Evolutionary conservation across 2,797 vertebrate species (phyloP).

Genomic region (Sciurus carolinensis): DNA sequence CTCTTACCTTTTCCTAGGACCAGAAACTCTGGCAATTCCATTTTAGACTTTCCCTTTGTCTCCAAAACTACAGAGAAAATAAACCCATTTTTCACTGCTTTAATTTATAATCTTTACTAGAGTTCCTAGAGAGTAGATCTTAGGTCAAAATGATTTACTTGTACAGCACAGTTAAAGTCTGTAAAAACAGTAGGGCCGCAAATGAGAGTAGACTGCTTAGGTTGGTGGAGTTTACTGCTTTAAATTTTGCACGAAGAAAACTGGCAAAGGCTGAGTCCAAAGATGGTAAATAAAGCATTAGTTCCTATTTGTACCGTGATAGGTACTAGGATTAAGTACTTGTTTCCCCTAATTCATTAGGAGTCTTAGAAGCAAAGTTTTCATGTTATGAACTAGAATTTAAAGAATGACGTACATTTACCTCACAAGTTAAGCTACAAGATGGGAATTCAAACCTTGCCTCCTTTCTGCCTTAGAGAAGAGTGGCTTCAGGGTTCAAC

Average conservation of each 20-base stretch:
- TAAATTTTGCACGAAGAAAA: conserved; percentile 66
- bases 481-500: background rate
- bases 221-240: conserved; percentile 28
- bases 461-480: background rate
- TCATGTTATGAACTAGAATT: background rate
- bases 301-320: conserved; percentile 49
- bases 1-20: conserved; percentile 36
- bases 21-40: background rate
- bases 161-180: conserved; percentile 12
- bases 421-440: background rate
- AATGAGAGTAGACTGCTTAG: conserved; percentile 50
- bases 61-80: conserved; percentile 60
- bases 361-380: conserved; percentile 10
- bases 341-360: background rate
- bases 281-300: conserved; percentile 54
- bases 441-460: background rate
- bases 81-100: conserved; percentile 19
- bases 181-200: background rate
- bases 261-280: conserved; percentile 38
- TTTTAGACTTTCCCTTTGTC: background rate
- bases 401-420: background rate
- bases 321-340: background rate
- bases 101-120: conserved; percentile 66
- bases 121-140: conserved; percentile 23
- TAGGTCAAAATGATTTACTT: conserved; percentile 49